A percentile compares a stretch with the other conserved stretches of the same genome.
These are phyloP conservation scores for Palaemon carinicauda DNA, from an alignment of 1,140 invertebrate species.

Conservation along the genomic window DNA sequence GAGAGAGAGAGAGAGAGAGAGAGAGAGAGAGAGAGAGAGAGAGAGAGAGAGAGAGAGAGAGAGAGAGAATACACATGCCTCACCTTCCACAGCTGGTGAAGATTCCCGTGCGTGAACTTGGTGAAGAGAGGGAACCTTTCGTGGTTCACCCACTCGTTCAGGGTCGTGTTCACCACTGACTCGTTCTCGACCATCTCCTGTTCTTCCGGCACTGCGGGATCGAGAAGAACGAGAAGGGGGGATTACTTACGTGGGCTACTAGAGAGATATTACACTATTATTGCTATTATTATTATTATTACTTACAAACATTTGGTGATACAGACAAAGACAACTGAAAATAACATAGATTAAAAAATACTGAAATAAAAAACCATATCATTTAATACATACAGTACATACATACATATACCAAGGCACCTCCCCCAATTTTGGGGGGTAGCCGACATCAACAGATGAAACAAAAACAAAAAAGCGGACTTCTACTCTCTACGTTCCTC, in stretches of 20 bases:
- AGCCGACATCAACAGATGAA: no score
- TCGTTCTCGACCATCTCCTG: conserved; percentile 25
- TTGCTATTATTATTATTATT: no score
- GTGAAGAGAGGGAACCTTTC: conserved; percentile 92
- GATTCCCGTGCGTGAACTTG: conserved; percentile 83
- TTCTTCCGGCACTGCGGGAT: conserved; percentile 31
- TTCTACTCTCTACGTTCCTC: no score
- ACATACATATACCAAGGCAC: no score
- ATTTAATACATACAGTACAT: no score
- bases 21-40: background rate
- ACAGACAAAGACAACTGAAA: no score
- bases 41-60: background rate
- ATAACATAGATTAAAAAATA: no score
- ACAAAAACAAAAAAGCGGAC: no score
- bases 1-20: background rate
- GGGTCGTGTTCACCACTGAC: conserved; percentile 64
- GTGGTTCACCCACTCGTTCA: conserved; percentile 86
- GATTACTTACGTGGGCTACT: background rate
- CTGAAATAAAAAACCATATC: no score
- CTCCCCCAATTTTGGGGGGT: no score
- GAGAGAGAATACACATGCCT: no score
- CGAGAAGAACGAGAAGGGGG: background rate
- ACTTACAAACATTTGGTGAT: no score
- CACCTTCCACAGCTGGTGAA: conserved; percentile 74
- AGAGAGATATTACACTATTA: background rate